A percentile compares a stretch with the other conserved stretches of the same genome.
Conservation (phyloP, 2,113 vertebrate genomes). For the Sphyrna mokarran region DNA sequence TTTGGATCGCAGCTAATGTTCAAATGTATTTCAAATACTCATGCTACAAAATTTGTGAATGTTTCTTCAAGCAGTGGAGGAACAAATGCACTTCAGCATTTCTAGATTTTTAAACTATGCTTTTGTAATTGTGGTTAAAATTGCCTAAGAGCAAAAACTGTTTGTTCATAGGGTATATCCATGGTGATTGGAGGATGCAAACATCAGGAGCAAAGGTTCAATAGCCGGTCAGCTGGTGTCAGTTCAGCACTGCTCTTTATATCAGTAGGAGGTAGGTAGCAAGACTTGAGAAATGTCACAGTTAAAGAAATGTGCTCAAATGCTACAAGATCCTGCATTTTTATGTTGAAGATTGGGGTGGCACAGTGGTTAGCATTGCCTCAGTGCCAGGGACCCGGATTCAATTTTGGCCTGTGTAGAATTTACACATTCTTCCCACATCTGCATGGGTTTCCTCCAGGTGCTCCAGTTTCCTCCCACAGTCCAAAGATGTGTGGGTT, state of each 20-base stretch:
- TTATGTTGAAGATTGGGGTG: too few species aligned
- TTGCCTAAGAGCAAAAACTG: neutral
- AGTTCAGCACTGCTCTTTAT: slow-evolving; percentile 79
- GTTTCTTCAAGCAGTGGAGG: neutral
- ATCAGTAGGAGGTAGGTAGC: slow-evolving; percentile 69
- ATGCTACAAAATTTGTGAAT: neutral
- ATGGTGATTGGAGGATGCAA: slow-evolving; percentile 81
- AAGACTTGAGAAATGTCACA: neutral
- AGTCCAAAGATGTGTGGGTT: too few species aligned
- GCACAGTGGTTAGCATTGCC: too few species aligned
- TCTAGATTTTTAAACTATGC: too few species aligned
- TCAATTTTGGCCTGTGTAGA: too few species aligned
- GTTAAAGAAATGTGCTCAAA: neutral
- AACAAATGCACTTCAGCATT: neutral
- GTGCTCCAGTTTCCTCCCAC: too few species aligned
- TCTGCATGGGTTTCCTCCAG: too few species aligned
- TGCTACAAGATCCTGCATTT: neutral
- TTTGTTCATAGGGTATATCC: slow-evolving; percentile 66
- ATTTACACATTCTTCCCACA: too few species aligned
- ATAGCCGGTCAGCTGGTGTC: slow-evolving; percentile 76
- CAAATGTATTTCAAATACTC: neutral
- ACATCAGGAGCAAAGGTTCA: slow-evolving; percentile 77
- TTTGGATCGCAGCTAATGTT: too few species aligned
- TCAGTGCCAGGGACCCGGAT: too few species aligned
- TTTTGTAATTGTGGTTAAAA: neutral